Percentiles rank a stretch among this genome's conserved stretches.
These are phyloP conservation scores for Pinctada fucata DNA, from an alignment of 2,888 invertebrate genomes.

Conservation along the genomic window DNA sequence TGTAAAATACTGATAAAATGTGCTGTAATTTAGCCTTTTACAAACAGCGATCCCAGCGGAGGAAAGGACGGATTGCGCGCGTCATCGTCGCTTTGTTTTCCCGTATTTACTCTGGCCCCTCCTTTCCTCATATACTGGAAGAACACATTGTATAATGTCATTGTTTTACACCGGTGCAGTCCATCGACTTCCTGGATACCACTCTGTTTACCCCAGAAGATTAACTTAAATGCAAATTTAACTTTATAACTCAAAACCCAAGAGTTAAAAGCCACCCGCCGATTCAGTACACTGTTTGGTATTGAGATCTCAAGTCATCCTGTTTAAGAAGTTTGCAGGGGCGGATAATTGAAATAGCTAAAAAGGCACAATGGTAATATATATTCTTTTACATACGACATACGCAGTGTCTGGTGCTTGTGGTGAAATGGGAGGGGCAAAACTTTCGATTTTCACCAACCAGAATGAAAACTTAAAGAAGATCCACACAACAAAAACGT, in stretches of 20 bases:
- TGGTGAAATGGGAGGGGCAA: too few relatives aligned
- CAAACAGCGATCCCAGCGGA: neutral
- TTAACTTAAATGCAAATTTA: neutral
- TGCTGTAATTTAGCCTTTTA: neutral
- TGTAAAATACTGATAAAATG: neutral
- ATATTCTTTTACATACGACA: too few relatives aligned
- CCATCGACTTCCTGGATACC: neutral
- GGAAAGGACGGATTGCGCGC: neutral
- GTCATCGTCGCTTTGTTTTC: neutral
- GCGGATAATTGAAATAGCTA: neutral
- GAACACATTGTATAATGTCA: neutral
- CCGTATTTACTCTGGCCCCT: neutral
- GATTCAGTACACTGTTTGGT: too few relatives aligned
- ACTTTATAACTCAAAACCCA: neutral
- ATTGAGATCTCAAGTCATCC: neutral
- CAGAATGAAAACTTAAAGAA: too few relatives aligned
- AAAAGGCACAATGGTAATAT: too few relatives aligned
- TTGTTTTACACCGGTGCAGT: neutral
- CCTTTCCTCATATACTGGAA: neutral
- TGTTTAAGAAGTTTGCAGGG: neutral
- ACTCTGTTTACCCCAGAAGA: neutral
- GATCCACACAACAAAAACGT: too few relatives aligned
- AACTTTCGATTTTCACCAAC: too few relatives aligned
- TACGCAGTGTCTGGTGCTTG: too few relatives aligned
- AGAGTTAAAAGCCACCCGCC: neutral